Percentiles rank a stretch among this genome's conserved stretches.
phyloP scores from a whole-genome alignment of 92 coral and sea anemone species.

The Siderastrea siderea region DNA sequence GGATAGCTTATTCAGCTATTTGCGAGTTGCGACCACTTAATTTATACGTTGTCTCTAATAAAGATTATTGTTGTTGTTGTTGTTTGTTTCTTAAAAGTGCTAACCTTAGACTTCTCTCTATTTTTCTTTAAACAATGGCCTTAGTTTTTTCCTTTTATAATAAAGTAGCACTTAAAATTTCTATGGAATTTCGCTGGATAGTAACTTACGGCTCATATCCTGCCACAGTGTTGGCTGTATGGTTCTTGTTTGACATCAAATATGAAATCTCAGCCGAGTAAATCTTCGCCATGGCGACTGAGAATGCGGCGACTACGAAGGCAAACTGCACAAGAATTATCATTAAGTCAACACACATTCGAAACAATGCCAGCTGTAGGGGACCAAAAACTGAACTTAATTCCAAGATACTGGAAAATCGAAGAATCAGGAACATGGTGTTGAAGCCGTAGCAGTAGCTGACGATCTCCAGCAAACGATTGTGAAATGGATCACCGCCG shows the following conservation, averaged over 20 bases:
- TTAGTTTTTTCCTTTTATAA: too few species aligned
- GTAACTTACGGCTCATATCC: too few species aligned
- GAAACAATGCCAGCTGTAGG: slow-evolving; percentile 6
- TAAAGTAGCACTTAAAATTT: too few species aligned
- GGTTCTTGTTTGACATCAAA: background rate
- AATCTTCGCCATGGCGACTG: slow-evolving; percentile 19
- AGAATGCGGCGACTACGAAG: slow-evolving; percentile 16
- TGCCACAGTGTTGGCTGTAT: too few species aligned
- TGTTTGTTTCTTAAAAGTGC: too few species aligned
- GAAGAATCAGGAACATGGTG: background rate
- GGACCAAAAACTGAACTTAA: slow-evolving; percentile 5
- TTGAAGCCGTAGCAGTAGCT: background rate
- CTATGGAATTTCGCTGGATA: too few species aligned
- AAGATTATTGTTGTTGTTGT: too few species aligned
- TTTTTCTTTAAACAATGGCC: too few species aligned
- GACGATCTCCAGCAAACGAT: slow-evolving; percentile 2
- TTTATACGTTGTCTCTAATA: too few species aligned
- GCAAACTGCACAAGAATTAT: slow-evolving; percentile 20
- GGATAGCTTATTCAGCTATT: too few species aligned
- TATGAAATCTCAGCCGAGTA: slow-evolving; percentile 8
- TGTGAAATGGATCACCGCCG: background rate
- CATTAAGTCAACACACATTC: background rate
- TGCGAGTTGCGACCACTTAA: too few species aligned
- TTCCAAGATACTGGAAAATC: slow-evolving; percentile 22
- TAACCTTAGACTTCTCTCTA: too few species aligned